Conservation (phyloP, 1,140 invertebrate species). For the Ostrea denselamellosa region DNA sequence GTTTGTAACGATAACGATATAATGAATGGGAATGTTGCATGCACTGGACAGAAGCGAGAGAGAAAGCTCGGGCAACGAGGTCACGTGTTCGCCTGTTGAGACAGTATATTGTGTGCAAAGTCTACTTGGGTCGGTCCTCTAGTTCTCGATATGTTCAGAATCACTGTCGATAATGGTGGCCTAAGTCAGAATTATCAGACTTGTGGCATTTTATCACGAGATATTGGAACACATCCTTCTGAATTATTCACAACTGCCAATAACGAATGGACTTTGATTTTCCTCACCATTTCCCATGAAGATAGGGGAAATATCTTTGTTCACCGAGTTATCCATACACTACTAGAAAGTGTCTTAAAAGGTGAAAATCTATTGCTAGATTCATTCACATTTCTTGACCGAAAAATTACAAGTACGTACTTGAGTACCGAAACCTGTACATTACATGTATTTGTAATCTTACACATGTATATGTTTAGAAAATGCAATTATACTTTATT, state of each 20-base stretch:
- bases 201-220: conserved; percentile 9
- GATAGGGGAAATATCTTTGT: background rate
- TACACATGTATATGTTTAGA: too few relatives aligned
- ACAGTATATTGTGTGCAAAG: conserved; percentile 6
- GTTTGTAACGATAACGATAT: conserved; percentile 25
- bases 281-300: background rate
- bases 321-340: background rate
- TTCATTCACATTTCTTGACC: too few relatives aligned
- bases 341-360: too few relatives aligned
- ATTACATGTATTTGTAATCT: too few relatives aligned
- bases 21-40: conserved; percentile 37
- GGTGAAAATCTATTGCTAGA: too few relatives aligned
- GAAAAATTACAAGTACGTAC: too few relatives aligned
- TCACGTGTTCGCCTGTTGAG: conserved; percentile 11
- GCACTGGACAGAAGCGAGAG: conserved; percentile 1
- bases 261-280: conserved; percentile 30
- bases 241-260: conserved; percentile 39
- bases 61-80: background rate
- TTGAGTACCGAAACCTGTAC: too few relatives aligned
- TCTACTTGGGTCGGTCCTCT: background rate
- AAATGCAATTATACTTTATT: too few relatives aligned
- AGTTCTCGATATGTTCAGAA: background rate
- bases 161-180: conserved; percentile 23
- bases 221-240: conserved; percentile 30
- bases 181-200: conserved; percentile 28